Evolutionary conservation across 2,888 invertebrate genomes (phyloP).

Genomic region (Diplolepis rosae): DNA sequence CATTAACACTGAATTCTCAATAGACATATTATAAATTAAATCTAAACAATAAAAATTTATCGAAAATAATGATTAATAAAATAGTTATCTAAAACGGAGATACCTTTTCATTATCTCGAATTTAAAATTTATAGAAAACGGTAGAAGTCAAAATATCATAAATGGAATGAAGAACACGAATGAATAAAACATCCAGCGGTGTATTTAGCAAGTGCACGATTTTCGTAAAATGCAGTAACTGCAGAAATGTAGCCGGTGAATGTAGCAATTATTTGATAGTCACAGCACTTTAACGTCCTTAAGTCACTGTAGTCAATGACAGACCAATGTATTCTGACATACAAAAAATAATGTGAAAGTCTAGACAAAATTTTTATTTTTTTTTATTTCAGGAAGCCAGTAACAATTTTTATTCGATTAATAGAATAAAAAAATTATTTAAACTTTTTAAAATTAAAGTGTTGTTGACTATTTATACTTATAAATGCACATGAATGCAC

Average conservation of each 20-base stretch:
- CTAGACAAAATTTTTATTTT: no score
- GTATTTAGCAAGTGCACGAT: neutral
- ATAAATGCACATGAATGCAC: no score
- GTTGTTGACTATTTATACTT: no score
- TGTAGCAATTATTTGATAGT: constrained; percentile 26
- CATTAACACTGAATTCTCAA: constrained; percentile 4
- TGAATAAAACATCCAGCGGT: constrained; percentile 3
- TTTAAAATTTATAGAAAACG: no score
- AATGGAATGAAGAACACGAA: constrained; percentile 13
- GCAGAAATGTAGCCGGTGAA: constrained; percentile 25
- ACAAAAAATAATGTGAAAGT: neutral
- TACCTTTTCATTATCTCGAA: no score
- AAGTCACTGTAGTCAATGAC: neutral
- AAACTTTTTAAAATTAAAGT: no score
- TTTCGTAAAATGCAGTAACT: constrained; percentile 20
- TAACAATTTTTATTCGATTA: no score
- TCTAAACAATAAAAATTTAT: neutral
- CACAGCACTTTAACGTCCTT: constrained; percentile 22
- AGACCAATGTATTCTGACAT: neutral
- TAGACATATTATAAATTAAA: neutral
- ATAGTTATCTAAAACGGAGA: no score
- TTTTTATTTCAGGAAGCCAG: no score
- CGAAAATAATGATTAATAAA: neutral
- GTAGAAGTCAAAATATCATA: no score
- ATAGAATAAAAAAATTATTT: no score